Conservation (phyloP, 2,888 invertebrate species). For the Pomacea canaliculata region DNA sequence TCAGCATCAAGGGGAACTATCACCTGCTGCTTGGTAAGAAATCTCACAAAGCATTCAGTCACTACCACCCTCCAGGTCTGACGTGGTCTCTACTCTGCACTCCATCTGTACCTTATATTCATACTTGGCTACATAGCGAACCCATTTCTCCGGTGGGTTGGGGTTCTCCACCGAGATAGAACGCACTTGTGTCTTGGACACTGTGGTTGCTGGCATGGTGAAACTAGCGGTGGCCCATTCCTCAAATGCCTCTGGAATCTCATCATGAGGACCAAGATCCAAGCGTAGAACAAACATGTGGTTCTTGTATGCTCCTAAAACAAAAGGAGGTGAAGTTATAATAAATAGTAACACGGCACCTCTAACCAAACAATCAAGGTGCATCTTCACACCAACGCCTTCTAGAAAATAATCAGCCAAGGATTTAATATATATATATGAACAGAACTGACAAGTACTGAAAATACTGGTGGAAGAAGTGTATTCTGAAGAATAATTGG, state of each 20-base stretch:
- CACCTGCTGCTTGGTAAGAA: too few relatives aligned
- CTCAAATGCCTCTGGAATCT: conserved; percentile 93
- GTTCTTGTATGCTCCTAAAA: conserved; percentile 93
- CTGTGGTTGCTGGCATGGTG: conserved; percentile 90
- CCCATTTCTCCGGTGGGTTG: conserved; percentile 97
- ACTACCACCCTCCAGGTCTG: conserved; percentile 34
- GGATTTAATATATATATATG: neutral
- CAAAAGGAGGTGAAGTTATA: neutral
- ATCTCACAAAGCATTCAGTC: neutral
- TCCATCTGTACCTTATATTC: conserved; percentile 71
- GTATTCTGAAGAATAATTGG: too few relatives aligned
- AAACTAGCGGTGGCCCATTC: conserved; percentile 93
- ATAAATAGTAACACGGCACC: neutral
- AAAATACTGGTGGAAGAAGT: too few relatives aligned
- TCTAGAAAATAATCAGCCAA: neutral
- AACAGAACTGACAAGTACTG: neutral
- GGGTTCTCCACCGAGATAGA: conserved; percentile 76
- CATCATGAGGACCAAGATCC: conserved; percentile 96
- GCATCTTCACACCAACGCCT: too few relatives aligned
- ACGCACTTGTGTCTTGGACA: conserved; percentile 93
- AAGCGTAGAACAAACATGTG: conserved; percentile 95
- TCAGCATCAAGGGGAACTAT: too few relatives aligned
- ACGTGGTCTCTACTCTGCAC: conserved; percentile 43
- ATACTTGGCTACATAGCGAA: conserved; percentile 94
- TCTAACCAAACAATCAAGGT: neutral